Conservation (phyloP, 2,113 vertebrate genomes). For the Agelaius tricolor region DNA sequence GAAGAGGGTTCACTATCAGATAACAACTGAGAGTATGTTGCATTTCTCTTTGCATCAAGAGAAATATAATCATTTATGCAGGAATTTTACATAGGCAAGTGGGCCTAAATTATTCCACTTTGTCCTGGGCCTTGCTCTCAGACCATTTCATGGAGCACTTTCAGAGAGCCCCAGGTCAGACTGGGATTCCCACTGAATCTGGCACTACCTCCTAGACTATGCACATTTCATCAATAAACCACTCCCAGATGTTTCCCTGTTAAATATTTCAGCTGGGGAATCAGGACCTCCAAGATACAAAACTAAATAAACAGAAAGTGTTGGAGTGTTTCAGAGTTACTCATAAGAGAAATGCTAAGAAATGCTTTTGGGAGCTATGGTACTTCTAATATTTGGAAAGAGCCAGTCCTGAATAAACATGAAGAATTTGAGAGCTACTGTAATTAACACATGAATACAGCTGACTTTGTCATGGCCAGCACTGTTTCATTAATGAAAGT, state of each 20-base stretch:
- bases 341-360: neutral
- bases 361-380: neutral
- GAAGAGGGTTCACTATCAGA: neutral
- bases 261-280: neutral
- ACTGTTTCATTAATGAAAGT: neutral
- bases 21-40: neutral
- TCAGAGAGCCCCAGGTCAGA: neutral
- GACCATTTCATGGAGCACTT: neutral
- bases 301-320: neutral
- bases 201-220: neutral
- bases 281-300: neutral
- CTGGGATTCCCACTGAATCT: neutral
- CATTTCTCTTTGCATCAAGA: neutral
- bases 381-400: neutral
- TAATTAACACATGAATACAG: neutral
- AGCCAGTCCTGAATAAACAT: neutral
- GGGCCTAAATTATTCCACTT: neutral
- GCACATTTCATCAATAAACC: neutral
- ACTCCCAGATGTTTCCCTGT: neutral
- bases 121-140: neutral
- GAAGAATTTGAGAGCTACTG: neutral
- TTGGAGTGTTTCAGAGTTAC: neutral
- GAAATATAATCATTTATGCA: neutral
- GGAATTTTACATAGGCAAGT: neutral
- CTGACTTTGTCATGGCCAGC: neutral